Evolutionary conservation across 1,140 invertebrate species (phyloP).

Genomic region (Xylocopa sonorina): DNA sequence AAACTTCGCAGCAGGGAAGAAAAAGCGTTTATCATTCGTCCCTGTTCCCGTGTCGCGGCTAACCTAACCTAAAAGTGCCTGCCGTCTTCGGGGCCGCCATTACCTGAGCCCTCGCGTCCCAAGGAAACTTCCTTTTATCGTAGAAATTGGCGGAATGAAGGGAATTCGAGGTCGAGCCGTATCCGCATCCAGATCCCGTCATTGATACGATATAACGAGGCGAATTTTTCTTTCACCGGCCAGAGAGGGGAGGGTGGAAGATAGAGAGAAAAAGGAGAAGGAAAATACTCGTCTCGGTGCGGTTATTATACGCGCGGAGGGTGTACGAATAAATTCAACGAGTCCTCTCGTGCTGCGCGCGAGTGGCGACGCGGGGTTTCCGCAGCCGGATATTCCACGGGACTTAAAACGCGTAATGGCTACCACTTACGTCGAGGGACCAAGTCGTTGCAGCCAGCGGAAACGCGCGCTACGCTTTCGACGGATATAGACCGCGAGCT

Average conservation of each 20-base stretch:
- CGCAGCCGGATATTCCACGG: conserved; percentile 14
- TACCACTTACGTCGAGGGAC: conserved; percentile 47
- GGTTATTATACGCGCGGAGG: conserved; percentile 32
- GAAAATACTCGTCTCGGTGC: conserved; percentile 22
- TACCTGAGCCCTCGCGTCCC: neutral
- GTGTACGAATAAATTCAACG: conserved; percentile 53
- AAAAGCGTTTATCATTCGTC: neutral
- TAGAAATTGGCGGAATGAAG: neutral
- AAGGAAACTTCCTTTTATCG: neutral
- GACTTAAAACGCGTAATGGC: conserved; percentile 54
- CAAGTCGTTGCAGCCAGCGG: neutral
- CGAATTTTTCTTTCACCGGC: conserved; percentile 32
- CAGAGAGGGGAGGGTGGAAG: no score
- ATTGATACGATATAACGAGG: conserved; percentile 32
- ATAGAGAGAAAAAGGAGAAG: no score
- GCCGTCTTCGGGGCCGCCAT: neutral
- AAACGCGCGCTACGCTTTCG: no score
- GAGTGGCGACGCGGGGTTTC: conserved; percentile 27
- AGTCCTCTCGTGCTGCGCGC: conserved; percentile 44
- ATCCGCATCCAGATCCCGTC: conserved; percentile 4
- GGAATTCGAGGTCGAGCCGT: neutral
- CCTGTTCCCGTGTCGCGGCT: neutral
- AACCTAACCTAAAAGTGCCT: neutral
- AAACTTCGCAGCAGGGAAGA: neutral
- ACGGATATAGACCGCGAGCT: neutral